Base-by-base conservation (phyloP, 2,113 vertebrate genomes). In the Antidorcas marsupialis region DNA sequence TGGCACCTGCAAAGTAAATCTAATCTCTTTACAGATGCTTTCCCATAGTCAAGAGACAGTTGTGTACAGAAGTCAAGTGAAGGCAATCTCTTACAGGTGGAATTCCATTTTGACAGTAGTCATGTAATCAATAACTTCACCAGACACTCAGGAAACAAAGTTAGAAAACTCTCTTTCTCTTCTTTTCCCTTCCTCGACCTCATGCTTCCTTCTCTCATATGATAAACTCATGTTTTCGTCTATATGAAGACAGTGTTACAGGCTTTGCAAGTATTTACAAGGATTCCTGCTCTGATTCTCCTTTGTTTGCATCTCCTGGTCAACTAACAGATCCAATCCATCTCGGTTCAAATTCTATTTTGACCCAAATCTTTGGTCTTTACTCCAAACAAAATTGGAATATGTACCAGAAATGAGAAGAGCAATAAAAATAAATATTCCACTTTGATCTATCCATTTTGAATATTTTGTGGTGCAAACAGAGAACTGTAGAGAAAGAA, bases 371-470 rank as follows among this genome's bases (percentile, higher is more conserved):
- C 95, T 98, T 98, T 98, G 91, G 98, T 97, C 96, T 74, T 98
- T 96, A 97, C 91, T 97, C 92, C 95, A 98, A 98, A 95, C 76
- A 98, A 97, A 87, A 98, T 97, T 98, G 98, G 89, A 96, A 96
- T 97, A 98, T 98, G 92, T 96, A 96, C 94, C 95, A 97, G 78
- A 98, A 98, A 97, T 93, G 92, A 98, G 86, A 97, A 92, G 97
- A 97, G 96, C 95, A 97, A 96, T 43, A 52, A 96, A 98, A 98
- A 97, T 96, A 96, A 98, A 97, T 96, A 98, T 96, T 98, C 98
- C 0, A 16, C 98, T 99, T 98, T 98, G 97, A 98, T 98, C 97
- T 98, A 67, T 94, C 97, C 91, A 97, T 95, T 98, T 97, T 81
- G 98, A 98, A 98, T 98, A 97, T 98, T 98, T 98, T 96, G 97